These are phyloP conservation scores for Larimichthys polyactis DNA, from an alignment of 2,113 vertebrate species.

Conservation along the genomic window DNA sequence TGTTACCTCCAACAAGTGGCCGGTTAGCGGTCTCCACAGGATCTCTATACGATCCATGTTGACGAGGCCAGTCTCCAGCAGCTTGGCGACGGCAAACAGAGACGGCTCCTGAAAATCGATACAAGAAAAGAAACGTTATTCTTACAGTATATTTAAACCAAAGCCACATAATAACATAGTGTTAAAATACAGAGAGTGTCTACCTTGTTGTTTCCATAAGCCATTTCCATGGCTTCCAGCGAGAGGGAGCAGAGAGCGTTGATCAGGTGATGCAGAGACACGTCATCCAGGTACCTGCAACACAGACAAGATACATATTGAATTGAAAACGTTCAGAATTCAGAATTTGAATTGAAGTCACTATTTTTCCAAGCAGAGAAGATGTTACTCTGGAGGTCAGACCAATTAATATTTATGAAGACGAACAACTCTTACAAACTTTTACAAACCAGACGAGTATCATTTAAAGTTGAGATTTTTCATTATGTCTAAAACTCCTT, in stretches of 20 bases:
- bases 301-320: slow-evolving; percentile 9
- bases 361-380: background rate
- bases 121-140: background rate
- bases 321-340: background rate
- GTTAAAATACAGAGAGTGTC: background rate
- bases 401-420: background rate
- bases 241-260: slow-evolving; percentile 98
- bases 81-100: slow-evolving; percentile 97
- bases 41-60: slow-evolving; percentile 99
- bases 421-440: background rate
- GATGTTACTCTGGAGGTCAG: background rate
- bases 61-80: slow-evolving; percentile 96
- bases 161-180: background rate
- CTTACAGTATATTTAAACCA: background rate
- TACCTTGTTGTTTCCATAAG: slow-evolving; percentile 98
- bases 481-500: background rate
- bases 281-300: slow-evolving; percentile 96
- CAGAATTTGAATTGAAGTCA: background rate
- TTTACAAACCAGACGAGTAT: background rate
- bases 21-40: slow-evolving; percentile 96
- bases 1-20: slow-evolving; percentile 95
- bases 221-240: slow-evolving; percentile 99
- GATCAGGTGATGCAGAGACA: slow-evolving; percentile 98
- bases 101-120: slow-evolving; percentile 91
- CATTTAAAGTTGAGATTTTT: background rate